phyloP scores from a whole-genome alignment of 2,797 vertebrate species.

The Lacerta bilineata region DNA sequence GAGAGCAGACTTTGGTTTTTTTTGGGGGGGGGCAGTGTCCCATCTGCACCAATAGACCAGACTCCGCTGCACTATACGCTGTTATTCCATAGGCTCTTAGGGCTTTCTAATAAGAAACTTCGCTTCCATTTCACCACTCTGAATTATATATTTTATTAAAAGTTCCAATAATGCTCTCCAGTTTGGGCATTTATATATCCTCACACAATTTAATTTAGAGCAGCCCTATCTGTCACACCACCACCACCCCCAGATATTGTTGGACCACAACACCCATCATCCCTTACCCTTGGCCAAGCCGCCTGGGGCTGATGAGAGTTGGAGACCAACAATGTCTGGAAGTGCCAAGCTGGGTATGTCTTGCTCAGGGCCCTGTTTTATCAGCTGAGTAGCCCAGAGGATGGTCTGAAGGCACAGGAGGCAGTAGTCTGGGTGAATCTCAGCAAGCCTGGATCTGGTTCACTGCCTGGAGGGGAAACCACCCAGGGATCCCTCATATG shows the following conservation, averaged over 20 bases:
- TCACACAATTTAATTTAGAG: not conserved
- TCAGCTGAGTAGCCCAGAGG: not conserved
- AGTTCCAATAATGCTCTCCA: not conserved
- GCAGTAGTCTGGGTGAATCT: not conserved
- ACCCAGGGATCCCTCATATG: not conserved
- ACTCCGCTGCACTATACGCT: too few species aligned
- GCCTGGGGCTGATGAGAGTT: too few species aligned
- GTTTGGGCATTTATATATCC: not conserved
- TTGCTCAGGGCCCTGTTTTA: not conserved
- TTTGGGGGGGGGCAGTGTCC: too few species aligned
- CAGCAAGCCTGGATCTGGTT: not conserved
- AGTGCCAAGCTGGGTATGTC: too few species aligned
- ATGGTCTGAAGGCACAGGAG: not conserved
- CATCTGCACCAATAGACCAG: too few species aligned
- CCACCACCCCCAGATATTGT: too few species aligned
- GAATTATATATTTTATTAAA: not conserved
- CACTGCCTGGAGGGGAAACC: not conserved
- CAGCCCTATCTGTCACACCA: too few species aligned
- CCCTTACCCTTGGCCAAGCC: too few species aligned
- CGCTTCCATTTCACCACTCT: not conserved
- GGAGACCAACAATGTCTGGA: too few species aligned
- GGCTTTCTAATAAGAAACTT: not conserved
- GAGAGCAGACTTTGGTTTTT: too few species aligned
- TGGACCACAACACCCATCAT: too few species aligned
- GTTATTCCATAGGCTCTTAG: accelerated